Base-by-base conservation (phyloP, 92 coral and sea anemone species). In the Zoanthus gigantus region DNA sequence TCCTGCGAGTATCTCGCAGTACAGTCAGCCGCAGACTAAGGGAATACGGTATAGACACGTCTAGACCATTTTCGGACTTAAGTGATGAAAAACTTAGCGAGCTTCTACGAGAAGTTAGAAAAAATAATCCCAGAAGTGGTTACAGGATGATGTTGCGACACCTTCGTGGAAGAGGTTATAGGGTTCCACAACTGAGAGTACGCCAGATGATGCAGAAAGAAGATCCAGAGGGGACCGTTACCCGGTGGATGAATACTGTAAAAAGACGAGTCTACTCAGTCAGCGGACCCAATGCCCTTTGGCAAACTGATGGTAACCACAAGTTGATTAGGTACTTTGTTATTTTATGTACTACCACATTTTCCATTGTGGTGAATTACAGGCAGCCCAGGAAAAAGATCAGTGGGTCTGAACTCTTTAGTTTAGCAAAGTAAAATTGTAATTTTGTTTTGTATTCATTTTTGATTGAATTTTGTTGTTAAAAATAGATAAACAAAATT, bases 251-350 rank as follows among this genome's bases (percentile, higher is more conserved):
- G 91, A 76, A 77, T 14, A 87, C 93, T 67, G 87, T 91, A 74
- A 48, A 75, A 12, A 73, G 94, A 69, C 78, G 92, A 23, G 84
- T 63, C 32, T 93, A 90, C 48, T 90, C 88, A 72, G 96, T 93
- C 0, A 88, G 86, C 75, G 93, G 92, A 76, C 93, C 93, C 3
- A 83, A 88, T 85, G 89, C 93, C 10, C 47, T 93, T 86, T 93
- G 95, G 95, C 95, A 93, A 85, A 92, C 89, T 1, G 92, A 92
- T 74, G 95, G 92, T 32, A 86, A 92, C 56, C 93, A 90, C 77
- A 92, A 87, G 53, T 74, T 92, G 2, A 90, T 92, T 44, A 82
- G 95, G 92, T 92, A 82, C n/a, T 1, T 0, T 50, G 17, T 12
- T 58, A 14, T 58, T 58, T 58, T 58, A 58, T 58, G 66, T 15